phyloP scores from a whole-genome alignment of 2,797 vertebrate species.

The Craterocephalus amniculus region DNA sequence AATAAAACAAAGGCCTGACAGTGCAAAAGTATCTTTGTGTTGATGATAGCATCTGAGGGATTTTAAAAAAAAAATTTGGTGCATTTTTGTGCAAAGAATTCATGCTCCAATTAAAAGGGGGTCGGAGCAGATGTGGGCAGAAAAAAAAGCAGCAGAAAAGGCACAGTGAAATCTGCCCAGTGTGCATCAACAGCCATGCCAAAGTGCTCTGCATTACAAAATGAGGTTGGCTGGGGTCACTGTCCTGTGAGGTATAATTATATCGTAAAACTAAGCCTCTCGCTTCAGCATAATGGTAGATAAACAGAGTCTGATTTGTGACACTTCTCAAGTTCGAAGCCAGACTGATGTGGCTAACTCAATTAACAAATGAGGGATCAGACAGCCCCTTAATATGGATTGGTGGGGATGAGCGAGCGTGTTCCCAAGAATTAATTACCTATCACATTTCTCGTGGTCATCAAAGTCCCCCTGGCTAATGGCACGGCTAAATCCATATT shows the following conservation, averaged over 20 bases:
- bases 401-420: constrained; percentile 76
- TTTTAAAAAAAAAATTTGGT: constrained; percentile 58
- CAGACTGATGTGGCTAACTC: constrained; percentile 75
- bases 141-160: constrained; percentile 47
- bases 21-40: constrained; percentile 28
- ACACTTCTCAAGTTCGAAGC: constrained; percentile 81
- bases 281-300: constrained; percentile 72
- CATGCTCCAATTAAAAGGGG: constrained; percentile 65
- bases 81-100: constrained; percentile 62
- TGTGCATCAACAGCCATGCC: constrained; percentile 51
- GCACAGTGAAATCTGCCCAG: constrained; percentile 60
- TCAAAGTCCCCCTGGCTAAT: constrained; percentile 61
- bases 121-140: constrained; percentile 43
- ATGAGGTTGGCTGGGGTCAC: constrained; percentile 66
- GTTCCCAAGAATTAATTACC: constrained; percentile 80
- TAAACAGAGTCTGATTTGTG: constrained; percentile 78
- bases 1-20: constrained; percentile 1
- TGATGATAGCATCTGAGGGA: constrained; percentile 64
- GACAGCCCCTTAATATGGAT: constrained; percentile 71
- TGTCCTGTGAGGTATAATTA: constrained; percentile 81
- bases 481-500: constrained; percentile 70
- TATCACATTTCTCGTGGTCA: constrained; percentile 79
- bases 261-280: constrained; percentile 77
- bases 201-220: constrained; percentile 66
- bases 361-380: constrained; percentile 80